Percentiles rank a stretch among this genome's conserved stretches.
These are phyloP conservation scores for Cyanocitta stelleri DNA, from an alignment of 2,113 vertebrate species.

Conservation along the genomic window DNA sequence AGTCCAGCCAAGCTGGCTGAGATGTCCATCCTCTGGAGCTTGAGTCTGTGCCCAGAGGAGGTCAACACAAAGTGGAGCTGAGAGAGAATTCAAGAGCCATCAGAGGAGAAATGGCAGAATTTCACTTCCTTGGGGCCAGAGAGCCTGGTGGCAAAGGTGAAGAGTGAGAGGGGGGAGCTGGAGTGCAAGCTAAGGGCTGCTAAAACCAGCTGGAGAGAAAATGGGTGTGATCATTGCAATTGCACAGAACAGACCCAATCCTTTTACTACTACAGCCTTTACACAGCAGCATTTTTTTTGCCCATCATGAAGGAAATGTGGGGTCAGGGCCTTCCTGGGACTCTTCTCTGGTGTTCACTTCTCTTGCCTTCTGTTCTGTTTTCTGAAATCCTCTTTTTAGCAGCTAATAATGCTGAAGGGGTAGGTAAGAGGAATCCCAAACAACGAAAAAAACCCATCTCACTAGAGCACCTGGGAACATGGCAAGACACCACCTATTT, in stretches of 20 bases:
- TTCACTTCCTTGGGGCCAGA: fast-evolving
- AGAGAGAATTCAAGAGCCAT: not conserved
- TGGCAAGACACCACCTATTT: not conserved
- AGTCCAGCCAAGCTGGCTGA: not conserved
- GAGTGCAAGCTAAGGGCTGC: not conserved
- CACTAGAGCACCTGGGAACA: not conserved
- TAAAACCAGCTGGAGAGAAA: not conserved
- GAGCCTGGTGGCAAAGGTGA: not conserved
- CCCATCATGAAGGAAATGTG: not conserved
- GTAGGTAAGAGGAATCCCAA: not conserved
- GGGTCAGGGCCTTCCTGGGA: not conserved
- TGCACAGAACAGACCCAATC: not conserved
- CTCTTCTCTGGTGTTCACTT: not conserved
- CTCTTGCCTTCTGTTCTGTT: not conserved
- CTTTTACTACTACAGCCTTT: not conserved
- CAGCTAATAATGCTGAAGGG: not conserved
- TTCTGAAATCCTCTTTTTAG: not conserved
- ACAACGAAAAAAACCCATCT: not conserved
- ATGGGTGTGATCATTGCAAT: fast-evolving
- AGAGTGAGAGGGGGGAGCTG: not conserved
- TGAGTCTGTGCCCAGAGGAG: not conserved
- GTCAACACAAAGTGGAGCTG: not conserved
- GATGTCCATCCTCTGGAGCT: not conserved
- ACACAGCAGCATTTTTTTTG: not conserved
- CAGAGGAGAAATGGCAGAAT: not conserved